A percentile compares a stretch with the other conserved stretches of the same genome.
These are phyloP conservation scores for Phoebastria nigripes DNA, from an alignment of 2,797 vertebrate genomes.

Conservation along the genomic window DNA sequence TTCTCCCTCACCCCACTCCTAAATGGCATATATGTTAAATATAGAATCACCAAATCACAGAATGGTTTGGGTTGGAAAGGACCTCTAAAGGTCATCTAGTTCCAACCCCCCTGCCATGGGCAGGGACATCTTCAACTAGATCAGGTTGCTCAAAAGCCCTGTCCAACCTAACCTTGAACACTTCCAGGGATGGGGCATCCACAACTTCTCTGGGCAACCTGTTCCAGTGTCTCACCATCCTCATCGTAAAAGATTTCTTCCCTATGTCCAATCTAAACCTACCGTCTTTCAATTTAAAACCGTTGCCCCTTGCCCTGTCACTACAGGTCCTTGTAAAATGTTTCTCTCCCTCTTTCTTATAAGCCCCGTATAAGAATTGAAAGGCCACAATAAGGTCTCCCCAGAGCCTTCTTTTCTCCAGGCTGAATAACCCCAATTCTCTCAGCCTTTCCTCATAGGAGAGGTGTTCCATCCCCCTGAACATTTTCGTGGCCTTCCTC, in stretches of 20 bases:
- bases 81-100: not conserved
- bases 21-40: not conserved
- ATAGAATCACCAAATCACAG: not conserved
- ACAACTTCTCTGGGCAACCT: not conserved
- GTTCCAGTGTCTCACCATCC: not conserved
- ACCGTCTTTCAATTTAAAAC: not conserved
- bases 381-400: accelerated
- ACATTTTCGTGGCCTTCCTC: not conserved
- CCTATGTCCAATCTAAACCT: not conserved
- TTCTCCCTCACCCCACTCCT: not conserved
- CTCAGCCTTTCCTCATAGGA: not conserved
- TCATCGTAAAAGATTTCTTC: not conserved
- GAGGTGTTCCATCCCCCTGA: too few relatives aligned
- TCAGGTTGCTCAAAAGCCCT: not conserved
- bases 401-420: not conserved
- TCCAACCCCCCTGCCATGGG: not conserved
- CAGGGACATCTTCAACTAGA: not conserved
- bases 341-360: not conserved
- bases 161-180: not conserved
- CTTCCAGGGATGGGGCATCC: not conserved
- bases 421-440: not conserved
- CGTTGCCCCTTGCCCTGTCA: not conserved
- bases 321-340: not conserved
- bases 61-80: not conserved
- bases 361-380: not conserved